phyloP scores from a whole-genome alignment of 64 coral and sea anemone genomes.

The Porites lutea region DNA sequence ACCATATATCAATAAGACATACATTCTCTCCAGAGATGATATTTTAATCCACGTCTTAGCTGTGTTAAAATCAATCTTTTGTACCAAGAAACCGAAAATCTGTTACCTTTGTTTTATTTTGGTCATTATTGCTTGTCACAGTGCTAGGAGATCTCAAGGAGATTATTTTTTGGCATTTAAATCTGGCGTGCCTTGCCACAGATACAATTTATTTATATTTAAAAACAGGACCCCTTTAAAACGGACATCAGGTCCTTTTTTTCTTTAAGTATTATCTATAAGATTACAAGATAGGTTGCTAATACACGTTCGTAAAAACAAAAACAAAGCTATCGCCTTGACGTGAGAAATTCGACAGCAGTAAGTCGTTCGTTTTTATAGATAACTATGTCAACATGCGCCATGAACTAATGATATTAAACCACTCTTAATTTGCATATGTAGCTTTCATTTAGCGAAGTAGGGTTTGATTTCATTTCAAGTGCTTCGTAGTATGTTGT shows the following conservation, averaged over 20 bases:
- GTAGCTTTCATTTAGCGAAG: not conserved
- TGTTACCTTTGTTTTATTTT: not conserved
- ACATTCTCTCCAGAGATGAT: too few relatives aligned
- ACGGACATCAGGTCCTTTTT: too few relatives aligned
- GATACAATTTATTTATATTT: not conserved
- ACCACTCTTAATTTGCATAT: slow-evolving; percentile 5
- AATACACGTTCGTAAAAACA: too few relatives aligned
- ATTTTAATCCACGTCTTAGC: too few relatives aligned
- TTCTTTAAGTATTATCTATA: too few relatives aligned
- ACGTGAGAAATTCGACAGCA: slow-evolving; percentile 15
- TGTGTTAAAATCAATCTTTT: too few relatives aligned
- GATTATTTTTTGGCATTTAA: not conserved
- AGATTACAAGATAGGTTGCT: too few relatives aligned
- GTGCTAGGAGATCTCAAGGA: not conserved
- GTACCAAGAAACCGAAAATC: too few relatives aligned
- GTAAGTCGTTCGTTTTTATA: not conserved
- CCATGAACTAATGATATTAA: not conserved
- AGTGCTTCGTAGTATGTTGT: not conserved
- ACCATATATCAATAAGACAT: too few relatives aligned
- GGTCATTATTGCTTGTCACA: not conserved
- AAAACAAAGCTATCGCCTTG: not conserved
- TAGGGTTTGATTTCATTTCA: slow-evolving; percentile 17
- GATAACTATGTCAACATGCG: slow-evolving; percentile 35
- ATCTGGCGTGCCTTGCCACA: not conserved
- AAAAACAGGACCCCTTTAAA: not conserved